These are phyloP conservation scores for Apomyelois bistriatella DNA, from an alignment of 2,888 invertebrate species.

Conservation along the genomic window DNA sequence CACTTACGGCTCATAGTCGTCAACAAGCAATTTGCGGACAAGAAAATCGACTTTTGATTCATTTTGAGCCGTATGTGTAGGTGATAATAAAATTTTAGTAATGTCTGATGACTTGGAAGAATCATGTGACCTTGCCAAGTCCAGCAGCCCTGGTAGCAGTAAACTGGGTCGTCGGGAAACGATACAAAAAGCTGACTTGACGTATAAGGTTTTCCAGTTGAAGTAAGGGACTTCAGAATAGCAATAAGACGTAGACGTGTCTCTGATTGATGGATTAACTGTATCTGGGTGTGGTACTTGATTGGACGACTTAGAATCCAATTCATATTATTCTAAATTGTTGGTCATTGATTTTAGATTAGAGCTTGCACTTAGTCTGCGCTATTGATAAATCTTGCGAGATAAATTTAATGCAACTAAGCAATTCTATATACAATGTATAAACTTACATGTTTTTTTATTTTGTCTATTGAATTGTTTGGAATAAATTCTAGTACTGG, in stretches of 20 bases:
- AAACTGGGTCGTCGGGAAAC: constrained; percentile 66
- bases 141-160: constrained; percentile 34
- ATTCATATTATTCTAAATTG: constrained; percentile 38
- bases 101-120: constrained; percentile 35
- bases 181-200: constrained; percentile 61
- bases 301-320: constrained; percentile 33
- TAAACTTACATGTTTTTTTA: too few species aligned
- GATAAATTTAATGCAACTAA: neutral
- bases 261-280: constrained; percentile 67
- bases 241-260: constrained; percentile 45
- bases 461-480: too few species aligned
- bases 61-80: constrained; percentile 38
- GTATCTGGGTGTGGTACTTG: constrained; percentile 46
- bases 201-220: constrained; percentile 54
- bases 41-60: constrained; percentile 24
- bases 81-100: constrained; percentile 31
- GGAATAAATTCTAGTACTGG: too few species aligned
- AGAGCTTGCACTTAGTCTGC: constrained; percentile 8
- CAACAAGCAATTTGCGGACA: constrained; percentile 14
- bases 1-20: constrained; percentile 24
- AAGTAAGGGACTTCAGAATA: constrained; percentile 47
- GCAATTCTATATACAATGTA: neutral
- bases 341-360: constrained; percentile 40
- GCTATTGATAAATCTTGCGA: constrained; percentile 7
- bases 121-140: constrained; percentile 56